Conservation (phyloP, 2,113 vertebrate genomes). For the Merops nubicus region DNA sequence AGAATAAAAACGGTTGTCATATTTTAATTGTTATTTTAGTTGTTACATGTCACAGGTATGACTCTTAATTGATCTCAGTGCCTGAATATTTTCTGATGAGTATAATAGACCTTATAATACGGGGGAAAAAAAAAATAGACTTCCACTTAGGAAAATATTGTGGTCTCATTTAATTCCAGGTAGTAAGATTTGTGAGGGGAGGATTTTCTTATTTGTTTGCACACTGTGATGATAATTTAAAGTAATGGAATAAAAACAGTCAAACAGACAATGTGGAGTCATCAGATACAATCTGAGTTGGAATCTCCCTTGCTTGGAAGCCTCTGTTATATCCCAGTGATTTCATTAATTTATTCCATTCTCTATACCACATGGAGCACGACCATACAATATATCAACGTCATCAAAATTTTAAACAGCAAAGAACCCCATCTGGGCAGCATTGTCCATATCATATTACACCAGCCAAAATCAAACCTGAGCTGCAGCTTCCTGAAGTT, state of each 20-base stretch:
- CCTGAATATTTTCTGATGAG: neutral
- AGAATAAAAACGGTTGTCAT: neutral
- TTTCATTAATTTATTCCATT: neutral
- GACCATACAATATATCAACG: neutral
- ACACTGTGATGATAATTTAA: neutral
- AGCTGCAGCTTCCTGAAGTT: neutral
- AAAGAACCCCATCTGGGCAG: neutral
- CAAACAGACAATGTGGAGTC: neutral
- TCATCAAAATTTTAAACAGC: neutral
- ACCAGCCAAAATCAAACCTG: neutral
- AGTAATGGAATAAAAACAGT: neutral
- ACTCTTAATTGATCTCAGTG: neutral
- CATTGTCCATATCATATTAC: neutral
- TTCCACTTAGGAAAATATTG: neutral
- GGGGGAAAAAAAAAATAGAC: neutral
- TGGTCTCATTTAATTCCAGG: neutral
- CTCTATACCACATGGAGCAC: neutral
- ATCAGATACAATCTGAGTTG: neutral
- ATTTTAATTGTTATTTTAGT: neutral
- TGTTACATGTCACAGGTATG: neutral
- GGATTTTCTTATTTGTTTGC: neutral
- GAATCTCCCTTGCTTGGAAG: neutral
- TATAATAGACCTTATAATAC: accelerated
- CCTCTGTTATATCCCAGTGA: neutral
- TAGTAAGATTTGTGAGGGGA: neutral